Percentiles rank a stretch among this genome's conserved stretches.
phyloP scores from a whole-genome alignment of 1,140 invertebrate genomes.

The Tetragonula clypearis region DNA sequence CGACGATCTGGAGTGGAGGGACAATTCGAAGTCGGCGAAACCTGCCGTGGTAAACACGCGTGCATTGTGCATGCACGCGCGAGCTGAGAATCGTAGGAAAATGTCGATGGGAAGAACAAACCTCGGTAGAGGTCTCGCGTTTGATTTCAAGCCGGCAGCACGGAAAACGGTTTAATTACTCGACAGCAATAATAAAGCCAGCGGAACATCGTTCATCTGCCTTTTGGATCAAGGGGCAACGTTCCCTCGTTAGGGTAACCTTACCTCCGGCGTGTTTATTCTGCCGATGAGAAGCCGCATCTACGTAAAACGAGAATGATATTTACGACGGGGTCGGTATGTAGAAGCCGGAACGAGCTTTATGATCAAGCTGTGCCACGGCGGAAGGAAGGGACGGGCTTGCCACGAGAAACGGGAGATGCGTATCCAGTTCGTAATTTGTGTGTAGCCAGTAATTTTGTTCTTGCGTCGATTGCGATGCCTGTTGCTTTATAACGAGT shows the following conservation, averaged over 20 bases:
- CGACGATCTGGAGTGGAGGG: too few relatives aligned
- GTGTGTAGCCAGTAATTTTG: slow-evolving; percentile 61
- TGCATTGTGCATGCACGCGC: too few relatives aligned
- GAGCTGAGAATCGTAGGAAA: neutral
- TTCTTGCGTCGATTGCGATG: slow-evolving; percentile 46
- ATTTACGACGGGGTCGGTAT: slow-evolving; percentile 58
- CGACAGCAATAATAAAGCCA: slow-evolving; percentile 48
- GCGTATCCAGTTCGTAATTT: slow-evolving; percentile 67
- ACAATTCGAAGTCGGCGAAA: too few relatives aligned
- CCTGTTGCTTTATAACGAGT: slow-evolving; percentile 35
- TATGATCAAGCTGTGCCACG: slow-evolving; percentile 61
- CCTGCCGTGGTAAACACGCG: too few relatives aligned
- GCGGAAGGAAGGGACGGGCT: slow-evolving; percentile 47
- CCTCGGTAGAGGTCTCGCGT: neutral
- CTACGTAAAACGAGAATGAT: slow-evolving; percentile 68
- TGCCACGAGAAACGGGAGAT: slow-evolving; percentile 49
- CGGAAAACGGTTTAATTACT: slow-evolving; percentile 52
- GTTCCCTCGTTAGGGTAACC: slow-evolving; percentile 60
- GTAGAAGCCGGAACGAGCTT: slow-evolving; percentile 59
- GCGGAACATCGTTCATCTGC: slow-evolving; percentile 39
- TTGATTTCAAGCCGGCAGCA: neutral
- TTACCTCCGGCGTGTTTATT: slow-evolving; percentile 62
- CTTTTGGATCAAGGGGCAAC: slow-evolving; percentile 33
- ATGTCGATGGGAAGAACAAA: neutral
- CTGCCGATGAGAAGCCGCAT: slow-evolving; percentile 66